Evolutionary conservation across 1,140 invertebrate genomes (phyloP), one percentile per base, ranked within the genome.

Genomic region (Campoletis sonorensis): DNA sequence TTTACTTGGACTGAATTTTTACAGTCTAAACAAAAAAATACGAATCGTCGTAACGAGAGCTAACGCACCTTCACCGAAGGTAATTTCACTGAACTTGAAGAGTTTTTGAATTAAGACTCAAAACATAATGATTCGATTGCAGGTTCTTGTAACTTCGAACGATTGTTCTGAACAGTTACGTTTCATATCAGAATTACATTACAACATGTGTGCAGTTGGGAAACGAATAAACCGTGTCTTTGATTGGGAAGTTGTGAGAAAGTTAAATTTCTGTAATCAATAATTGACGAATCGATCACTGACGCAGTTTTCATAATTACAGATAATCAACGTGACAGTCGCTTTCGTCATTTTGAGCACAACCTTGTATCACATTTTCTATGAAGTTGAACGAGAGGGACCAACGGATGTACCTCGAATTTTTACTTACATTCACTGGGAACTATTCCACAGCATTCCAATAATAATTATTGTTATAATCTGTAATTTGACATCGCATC

Each of bases 151-250:
- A 18, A 70, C 51, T 0, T 81, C 75, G 27, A 71, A 81, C 27
- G 16, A 51, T 4, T 79, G 73, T 21, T 64, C 80, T 18, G 73
- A 81, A 18, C 70, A 70, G 40, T 51, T 81, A 21, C 73, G 75
- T 30, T 21, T 72, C 1, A 61, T 81, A 18, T 61, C 80, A 16
- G 71, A 78, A 27, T n/a, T 58, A 8, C 80, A 81, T 45, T 81
- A 81, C 67, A 79, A 81, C 73, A 70, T 81, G 26, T 81, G 80
- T 51, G 27, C 76, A 58, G 33, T 81, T 13, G 73, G 64, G 5
- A 81, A 81, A 79, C 21, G 51, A 27, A 58, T 81, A 26, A 81
- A 81, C 49, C 37, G 75, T 76, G 23, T 45, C n/a, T 81, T 81
- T 67, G 40, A 72, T 49, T 77, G 51, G 75, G 30, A 26, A 16